phyloP scores from a whole-genome alignment of 2,113 vertebrate genomes.

The Neotragus pygmaeus region DNA sequence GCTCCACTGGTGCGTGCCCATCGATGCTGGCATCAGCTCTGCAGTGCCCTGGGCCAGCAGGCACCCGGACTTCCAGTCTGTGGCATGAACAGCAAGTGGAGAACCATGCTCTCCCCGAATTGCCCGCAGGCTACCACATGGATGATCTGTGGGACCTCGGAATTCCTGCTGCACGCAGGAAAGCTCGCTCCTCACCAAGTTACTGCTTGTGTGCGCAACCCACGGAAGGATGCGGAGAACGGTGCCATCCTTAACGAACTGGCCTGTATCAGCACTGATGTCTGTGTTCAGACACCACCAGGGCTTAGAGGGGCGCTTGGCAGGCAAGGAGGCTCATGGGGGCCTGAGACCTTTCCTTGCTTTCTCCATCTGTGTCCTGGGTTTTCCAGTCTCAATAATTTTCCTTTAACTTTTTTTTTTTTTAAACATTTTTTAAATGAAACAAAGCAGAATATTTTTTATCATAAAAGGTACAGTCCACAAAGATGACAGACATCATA shows the following conservation, averaged over 20 bases:
- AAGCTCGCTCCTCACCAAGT: neutral
- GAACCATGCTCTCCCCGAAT: neutral
- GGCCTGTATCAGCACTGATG: neutral
- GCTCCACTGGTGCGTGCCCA: accelerated
- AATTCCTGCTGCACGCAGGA: accelerated
- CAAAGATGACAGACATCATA: neutral
- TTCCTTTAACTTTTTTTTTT: neutral
- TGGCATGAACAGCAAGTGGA: neutral
- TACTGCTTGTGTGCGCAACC: accelerated
- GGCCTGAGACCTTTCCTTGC: too few relatives aligned
- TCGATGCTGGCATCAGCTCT: accelerated
- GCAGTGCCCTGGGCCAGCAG: accelerated
- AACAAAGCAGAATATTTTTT: accelerated
- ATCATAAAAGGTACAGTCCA: neutral
- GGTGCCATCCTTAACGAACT: accelerated
- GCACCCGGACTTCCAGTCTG: neutral
- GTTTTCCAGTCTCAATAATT: too few relatives aligned
- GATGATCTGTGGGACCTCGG: neutral
- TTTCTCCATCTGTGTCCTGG: accelerated
- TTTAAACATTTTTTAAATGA: neutral
- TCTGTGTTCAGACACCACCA: neutral
- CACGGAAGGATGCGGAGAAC: accelerated
- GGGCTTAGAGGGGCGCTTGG: accelerated
- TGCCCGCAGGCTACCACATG: neutral
- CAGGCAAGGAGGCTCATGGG: accelerated